Evolutionary conservation across 2,888 invertebrate genomes (phyloP).

Genomic region (Drosophila basisetae): DNA sequence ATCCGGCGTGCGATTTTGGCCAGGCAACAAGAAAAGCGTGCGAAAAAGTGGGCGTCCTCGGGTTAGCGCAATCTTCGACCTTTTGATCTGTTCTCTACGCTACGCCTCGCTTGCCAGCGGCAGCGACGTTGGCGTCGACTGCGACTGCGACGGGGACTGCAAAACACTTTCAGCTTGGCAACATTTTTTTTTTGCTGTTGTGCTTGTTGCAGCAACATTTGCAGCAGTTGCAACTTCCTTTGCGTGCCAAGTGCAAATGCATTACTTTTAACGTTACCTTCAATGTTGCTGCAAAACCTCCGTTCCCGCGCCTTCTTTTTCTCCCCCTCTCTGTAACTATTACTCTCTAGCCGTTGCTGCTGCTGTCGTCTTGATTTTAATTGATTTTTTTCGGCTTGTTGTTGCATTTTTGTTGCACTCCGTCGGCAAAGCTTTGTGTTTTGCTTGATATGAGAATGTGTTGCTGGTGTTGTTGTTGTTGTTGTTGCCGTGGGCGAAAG

Average conservation of each 20-base stretch:
- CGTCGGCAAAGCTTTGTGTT: conserved; percentile 62
- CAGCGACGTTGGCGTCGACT: conserved; percentile 19
- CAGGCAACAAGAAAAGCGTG: conserved; percentile 63
- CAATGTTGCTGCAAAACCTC: conserved; percentile 51
- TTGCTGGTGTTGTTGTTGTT: not conserved
- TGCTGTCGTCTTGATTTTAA: conserved; percentile 66
- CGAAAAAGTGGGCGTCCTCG: conserved; percentile 79
- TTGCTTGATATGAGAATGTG: conserved; percentile 37
- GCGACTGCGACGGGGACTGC: conserved; percentile 15
- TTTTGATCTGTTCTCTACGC: conserved; percentile 78
- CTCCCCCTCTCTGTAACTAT: not conserved
- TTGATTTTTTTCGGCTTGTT: conserved; percentile 68
- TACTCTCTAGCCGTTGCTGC: conserved; percentile 29
- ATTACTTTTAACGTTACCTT: conserved; percentile 75
- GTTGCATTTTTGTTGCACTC: conserved; percentile 39
- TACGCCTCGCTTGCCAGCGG: conserved; percentile 27
- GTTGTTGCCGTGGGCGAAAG: conserved; percentile 65
- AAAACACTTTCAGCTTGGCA: conserved; percentile 24
- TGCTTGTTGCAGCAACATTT: conserved; percentile 56
- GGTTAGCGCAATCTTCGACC: conserved; percentile 80
- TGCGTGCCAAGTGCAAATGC: conserved; percentile 80
- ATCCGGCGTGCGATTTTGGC: conserved; percentile 58
- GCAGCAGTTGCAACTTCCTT: conserved; percentile 74
- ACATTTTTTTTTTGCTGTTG: conserved; percentile 22
- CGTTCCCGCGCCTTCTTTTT: not conserved